Conservation (phyloP, 2,113 vertebrate genomes). For the Chunga burmeisteri region DNA sequence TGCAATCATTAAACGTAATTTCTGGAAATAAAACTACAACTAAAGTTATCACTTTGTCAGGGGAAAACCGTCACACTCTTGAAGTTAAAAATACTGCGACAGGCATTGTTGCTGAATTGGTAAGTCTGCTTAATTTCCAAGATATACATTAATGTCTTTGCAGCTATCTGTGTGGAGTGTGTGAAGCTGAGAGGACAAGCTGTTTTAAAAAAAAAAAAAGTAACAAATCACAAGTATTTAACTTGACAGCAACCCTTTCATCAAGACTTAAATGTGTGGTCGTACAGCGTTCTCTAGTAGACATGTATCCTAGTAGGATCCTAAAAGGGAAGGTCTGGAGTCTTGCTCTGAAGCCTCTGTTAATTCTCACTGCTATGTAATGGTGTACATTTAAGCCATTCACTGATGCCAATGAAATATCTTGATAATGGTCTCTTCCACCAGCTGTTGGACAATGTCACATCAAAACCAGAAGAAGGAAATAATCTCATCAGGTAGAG, state of each 20-base stretch:
- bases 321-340: neutral
- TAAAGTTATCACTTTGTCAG: fast-evolving
- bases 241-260: neutral
- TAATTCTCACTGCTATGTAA: neutral
- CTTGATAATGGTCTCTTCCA: conserved; percentile 15
- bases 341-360: neutral
- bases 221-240: neutral
- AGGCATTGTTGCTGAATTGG: fast-evolving
- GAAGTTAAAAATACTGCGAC: neutral
- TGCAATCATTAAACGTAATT: neutral
- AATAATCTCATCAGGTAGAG: conserved; percentile 84
- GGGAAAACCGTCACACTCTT: conserved; percentile 70
- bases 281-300: neutral
- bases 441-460: conserved; percentile 70
- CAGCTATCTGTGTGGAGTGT: neutral
- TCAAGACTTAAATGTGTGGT: neutral
- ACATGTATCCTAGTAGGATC: neutral
- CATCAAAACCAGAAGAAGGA: conserved; percentile 82
- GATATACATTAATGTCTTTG: neutral
- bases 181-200: neutral
- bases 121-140: conserved; percentile 49
- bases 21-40: fast-evolving
- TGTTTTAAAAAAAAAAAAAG: neutral
- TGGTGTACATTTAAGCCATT: neutral
- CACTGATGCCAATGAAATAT: neutral